Evolutionary conservation across 2,888 invertebrate species (phyloP).

Genomic region (Lasioglossum zephyrum): DNA sequence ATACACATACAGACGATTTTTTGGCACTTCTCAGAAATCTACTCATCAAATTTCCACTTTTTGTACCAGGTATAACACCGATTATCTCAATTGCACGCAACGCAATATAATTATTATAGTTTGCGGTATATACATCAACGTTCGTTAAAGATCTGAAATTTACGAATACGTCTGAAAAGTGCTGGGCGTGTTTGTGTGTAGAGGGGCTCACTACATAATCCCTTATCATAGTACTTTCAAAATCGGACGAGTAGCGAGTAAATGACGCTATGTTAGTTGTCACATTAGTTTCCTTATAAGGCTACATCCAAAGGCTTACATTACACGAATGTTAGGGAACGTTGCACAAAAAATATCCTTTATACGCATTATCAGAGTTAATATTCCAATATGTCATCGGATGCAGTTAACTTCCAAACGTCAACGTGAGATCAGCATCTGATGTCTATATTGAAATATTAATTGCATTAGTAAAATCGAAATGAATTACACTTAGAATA

Average conservation of each 20-base stretch:
- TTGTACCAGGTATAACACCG: constrained; percentile 41
- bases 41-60: constrained; percentile 30
- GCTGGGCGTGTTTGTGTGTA: constrained; percentile 3
- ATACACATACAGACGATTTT: constrained; percentile 51
- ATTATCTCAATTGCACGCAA: constrained; percentile 43
- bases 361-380: constrained; percentile 56
- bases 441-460: constrained; percentile 68
- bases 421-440: constrained; percentile 76
- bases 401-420: constrained; percentile 71
- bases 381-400: constrained; percentile 66
- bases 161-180: constrained; percentile 56
- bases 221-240: constrained; percentile 51
- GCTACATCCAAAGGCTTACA: constrained; percentile 60
- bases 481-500: constrained; percentile 61
- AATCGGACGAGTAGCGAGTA: constrained; percentile 52
- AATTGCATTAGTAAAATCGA: constrained; percentile 62
- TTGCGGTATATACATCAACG: constrained; percentile 28
- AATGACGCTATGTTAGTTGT: constrained; percentile 55
- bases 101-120: constrained; percentile 33
- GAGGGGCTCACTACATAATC: constrained; percentile 31
- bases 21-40: constrained; percentile 61
- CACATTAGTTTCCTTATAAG: constrained; percentile 62
- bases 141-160: constrained; percentile 39
- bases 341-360: constrained; percentile 60
- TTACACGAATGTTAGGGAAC: constrained; percentile 62